Conservation (phyloP, 2,113 vertebrate species). For the Periophthalmodon schlosseri region DNA sequence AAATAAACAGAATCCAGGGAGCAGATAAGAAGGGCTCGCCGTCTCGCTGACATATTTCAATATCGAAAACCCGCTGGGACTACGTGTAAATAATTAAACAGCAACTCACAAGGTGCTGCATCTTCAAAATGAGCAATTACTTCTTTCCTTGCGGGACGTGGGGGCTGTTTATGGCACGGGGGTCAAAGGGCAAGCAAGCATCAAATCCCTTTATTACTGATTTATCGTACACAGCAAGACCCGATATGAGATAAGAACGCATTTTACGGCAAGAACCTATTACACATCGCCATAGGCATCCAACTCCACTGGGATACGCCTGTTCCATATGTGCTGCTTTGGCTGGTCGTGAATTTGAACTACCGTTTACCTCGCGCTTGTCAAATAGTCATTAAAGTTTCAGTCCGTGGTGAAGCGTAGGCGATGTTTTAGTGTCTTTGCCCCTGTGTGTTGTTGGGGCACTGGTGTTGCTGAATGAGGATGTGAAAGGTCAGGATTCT, state of each 20-base stretch:
- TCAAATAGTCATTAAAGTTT: conserved; percentile 10
- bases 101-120: conserved; percentile 83
- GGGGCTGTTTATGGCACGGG: conserved; percentile 78
- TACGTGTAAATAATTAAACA: conserved; percentile 91
- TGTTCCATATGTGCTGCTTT: conserved; percentile 17
- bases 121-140: conserved; percentile 93
- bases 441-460: conserved; percentile 15
- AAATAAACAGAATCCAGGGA: conserved; percentile 35
- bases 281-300: conserved; percentile 23
- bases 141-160: conserved; percentile 79
- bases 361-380: not conserved
- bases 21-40: conserved; percentile 52
- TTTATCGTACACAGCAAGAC: conserved; percentile 43
- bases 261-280: conserved; percentile 29
- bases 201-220: conserved; percentile 68
- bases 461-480: conserved; percentile 23
- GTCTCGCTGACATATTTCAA: conserved; percentile 75
- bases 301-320: conserved; percentile 13
- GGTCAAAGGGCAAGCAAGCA: conserved; percentile 66
- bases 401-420: not conserved
- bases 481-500: conserved; percentile 64
- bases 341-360: conserved; percentile 17
- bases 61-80: conserved; percentile 83
- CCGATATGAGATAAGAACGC: conserved; percentile 34
- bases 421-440: conserved; percentile 2